These are phyloP conservation scores for Pelecanus crispus DNA, from an alignment of 2,113 vertebrate genomes.

Conservation along the genomic window DNA sequence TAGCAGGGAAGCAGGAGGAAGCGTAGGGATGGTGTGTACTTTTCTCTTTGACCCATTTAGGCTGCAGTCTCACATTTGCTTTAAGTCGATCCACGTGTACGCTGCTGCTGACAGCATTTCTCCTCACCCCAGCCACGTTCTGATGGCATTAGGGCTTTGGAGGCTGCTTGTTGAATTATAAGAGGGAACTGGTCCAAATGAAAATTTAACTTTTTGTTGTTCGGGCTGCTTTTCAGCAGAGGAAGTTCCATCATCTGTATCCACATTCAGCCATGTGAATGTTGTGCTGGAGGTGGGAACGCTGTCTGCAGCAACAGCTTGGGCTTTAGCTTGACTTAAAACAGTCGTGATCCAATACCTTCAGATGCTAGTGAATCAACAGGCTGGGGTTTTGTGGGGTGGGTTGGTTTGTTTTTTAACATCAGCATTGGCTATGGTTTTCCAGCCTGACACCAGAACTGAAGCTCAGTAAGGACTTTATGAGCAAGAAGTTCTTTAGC, in stretches of 20 bases:
- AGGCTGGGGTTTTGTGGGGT: neutral
- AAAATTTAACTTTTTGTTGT: neutral
- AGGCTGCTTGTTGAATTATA: neutral
- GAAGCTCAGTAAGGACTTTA: neutral
- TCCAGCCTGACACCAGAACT: neutral
- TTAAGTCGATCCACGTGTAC: neutral
- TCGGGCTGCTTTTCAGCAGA: neutral
- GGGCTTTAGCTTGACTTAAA: neutral
- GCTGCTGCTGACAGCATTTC: conserved; percentile 17
- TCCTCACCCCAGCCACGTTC: neutral
- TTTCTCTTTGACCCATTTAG: conserved; percentile 44
- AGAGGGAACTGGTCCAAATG: neutral
- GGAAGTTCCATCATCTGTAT: neutral
- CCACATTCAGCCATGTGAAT: neutral
- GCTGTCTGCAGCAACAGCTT: neutral
- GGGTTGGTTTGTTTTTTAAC: neutral
- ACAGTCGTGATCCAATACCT: neutral
- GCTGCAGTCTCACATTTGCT: neutral
- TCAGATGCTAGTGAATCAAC: neutral
- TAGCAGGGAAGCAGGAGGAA: neutral
- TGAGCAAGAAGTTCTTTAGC: neutral
- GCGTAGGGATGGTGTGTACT: neutral
- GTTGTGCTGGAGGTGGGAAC: neutral
- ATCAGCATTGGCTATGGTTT: neutral
- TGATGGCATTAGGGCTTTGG: neutral